phyloP scores from a whole-genome alignment of 2,797 vertebrate genomes.

The Toxotes lorentzi region DNA sequence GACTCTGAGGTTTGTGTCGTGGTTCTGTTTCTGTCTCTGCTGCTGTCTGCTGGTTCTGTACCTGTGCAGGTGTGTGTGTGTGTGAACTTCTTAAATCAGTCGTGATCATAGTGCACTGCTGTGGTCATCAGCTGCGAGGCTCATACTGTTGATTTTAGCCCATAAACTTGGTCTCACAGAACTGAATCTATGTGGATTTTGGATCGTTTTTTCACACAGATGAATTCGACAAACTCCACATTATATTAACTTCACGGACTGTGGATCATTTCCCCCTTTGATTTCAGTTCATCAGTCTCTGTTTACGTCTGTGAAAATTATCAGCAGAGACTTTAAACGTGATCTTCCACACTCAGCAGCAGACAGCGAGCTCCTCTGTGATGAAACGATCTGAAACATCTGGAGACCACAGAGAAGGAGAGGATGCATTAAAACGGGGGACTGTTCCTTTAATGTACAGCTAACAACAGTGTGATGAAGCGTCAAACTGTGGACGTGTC shows the following conservation, averaged over 20 bases:
- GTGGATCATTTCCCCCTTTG: background rate
- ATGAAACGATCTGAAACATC: background rate
- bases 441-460: background rate
- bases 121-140: background rate
- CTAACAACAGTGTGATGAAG: background rate
- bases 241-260: background rate
- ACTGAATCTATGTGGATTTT: background rate
- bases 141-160: too few relatives aligned
- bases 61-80: conserved; percentile 62
- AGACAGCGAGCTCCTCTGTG: background rate
- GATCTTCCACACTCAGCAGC: background rate
- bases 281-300: conserved; percentile 4
- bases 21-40: conserved; percentile 37
- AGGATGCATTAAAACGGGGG: background rate
- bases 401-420: background rate
- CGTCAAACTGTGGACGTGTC: too few relatives aligned
- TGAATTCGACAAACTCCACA: too few relatives aligned
- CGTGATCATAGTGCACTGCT: conserved; percentile 26
- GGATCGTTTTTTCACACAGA: background rate
- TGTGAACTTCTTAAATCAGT: conserved; percentile 4
- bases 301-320: conserved; percentile 1
- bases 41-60: conserved; percentile 37
- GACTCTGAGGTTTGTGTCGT: conserved; percentile 16
- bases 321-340: background rate
- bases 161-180: background rate